These are phyloP conservation scores for Sarcophaga carnaria DNA, from an alignment of 2,888 invertebrate species.

Conservation along the genomic window DNA sequence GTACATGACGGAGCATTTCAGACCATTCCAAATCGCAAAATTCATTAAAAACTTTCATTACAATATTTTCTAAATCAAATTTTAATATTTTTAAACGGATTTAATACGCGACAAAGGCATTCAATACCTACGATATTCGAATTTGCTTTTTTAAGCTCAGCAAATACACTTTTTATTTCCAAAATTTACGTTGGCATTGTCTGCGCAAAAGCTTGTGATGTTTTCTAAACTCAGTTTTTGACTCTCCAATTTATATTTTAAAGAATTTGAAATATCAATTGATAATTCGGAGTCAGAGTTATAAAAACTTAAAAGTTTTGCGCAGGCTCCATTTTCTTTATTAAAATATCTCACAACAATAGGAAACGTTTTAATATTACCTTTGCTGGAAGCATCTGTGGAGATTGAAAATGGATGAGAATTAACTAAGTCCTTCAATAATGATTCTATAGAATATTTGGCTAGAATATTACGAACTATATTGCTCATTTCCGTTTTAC, in stretches of 20 bases:
- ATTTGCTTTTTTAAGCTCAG: slow-evolving; percentile 56
- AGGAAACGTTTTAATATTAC: slow-evolving; percentile 46
- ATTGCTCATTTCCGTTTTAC: not conserved
- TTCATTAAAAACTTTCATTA: slow-evolving; percentile 33
- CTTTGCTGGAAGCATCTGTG: slow-evolving; percentile 37
- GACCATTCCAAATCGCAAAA: slow-evolving; percentile 50
- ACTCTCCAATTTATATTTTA: slow-evolving; percentile 35
- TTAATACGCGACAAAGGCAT: slow-evolving; percentile 44
- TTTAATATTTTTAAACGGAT: slow-evolving; percentile 36
- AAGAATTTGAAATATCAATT: slow-evolving; percentile 37
- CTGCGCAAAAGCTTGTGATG: slow-evolving; percentile 52
- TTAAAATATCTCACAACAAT: slow-evolving; percentile 41
- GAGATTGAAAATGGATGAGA: slow-evolving; percentile 48
- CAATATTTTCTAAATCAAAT: slow-evolving; percentile 56
- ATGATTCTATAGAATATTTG: slow-evolving; percentile 24
- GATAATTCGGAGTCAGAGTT: slow-evolving; percentile 34
- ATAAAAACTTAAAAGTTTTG: slow-evolving; percentile 41
- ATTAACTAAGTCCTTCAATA: slow-evolving; percentile 13
- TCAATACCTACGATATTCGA: slow-evolving; percentile 32
- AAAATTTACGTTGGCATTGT: slow-evolving; percentile 61
- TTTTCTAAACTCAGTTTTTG: slow-evolving; percentile 33
- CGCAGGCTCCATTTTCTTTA: slow-evolving; percentile 18
- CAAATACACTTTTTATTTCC: slow-evolving; percentile 57
- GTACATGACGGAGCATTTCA: too few relatives aligned
- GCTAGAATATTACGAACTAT: slow-evolving; percentile 19